phyloP scores from a whole-genome alignment of 2,797 vertebrate genomes.

The Rhadinocentrus ornatus region DNA sequence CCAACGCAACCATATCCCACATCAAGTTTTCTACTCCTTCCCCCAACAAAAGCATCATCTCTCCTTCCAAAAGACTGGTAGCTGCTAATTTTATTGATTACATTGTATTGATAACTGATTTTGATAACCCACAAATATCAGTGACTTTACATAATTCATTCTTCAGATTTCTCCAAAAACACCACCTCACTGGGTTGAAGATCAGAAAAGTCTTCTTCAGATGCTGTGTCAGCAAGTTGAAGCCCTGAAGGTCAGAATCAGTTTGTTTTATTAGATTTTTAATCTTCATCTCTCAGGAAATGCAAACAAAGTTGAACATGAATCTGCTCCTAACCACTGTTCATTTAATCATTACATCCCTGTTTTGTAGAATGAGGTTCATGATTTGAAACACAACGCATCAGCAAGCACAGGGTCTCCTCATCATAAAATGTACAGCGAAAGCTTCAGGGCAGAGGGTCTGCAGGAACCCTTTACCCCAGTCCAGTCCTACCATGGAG shows the following conservation, averaged over 20 bases:
- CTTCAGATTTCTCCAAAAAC: conserved; percentile 92
- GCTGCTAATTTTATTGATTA: neutral
- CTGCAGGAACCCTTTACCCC: conserved; percentile 89
- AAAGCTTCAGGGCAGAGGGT: conserved; percentile 87
- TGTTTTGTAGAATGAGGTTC: conserved; percentile 91
- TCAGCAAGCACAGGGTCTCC: conserved; percentile 83
- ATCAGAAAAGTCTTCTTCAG: conserved; percentile 93
- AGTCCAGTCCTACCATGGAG: conserved; percentile 90
- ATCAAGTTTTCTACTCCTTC: conserved; percentile 90
- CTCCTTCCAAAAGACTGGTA: conserved; percentile 93
- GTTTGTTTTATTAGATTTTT: neutral
- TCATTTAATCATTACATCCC: conserved; percentile 6
- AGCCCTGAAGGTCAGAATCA: conserved; percentile 90
- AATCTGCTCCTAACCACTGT: neutral
- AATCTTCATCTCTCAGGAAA: neutral
- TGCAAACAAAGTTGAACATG: neutral
- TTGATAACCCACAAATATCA: neutral
- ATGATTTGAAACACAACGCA: conserved; percentile 90
- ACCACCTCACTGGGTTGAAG: conserved; percentile 96
- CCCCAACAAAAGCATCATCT: conserved; percentile 87
- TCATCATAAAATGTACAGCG: conserved; percentile 87
- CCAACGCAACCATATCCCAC: conserved; percentile 74
- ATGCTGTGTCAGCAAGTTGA: conserved; percentile 96
- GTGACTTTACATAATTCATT: conserved; percentile 1
- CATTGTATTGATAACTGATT: neutral